Conservation (phyloP, 2,888 invertebrate species). For the Carpatolechia fugitivella region DNA sequence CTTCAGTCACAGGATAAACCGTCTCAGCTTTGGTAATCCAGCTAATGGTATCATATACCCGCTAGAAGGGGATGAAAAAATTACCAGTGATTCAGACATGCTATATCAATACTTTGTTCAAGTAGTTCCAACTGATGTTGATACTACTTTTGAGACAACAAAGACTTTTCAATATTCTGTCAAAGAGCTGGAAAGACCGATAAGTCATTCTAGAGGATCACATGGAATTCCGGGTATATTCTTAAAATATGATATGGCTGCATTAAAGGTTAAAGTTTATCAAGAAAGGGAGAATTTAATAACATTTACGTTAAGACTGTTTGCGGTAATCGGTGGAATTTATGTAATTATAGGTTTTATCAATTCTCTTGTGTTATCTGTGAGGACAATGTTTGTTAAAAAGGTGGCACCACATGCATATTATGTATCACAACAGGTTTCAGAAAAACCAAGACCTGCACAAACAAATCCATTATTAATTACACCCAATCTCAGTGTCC, state of each 20-base stretch:
- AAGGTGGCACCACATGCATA: constrained; percentile 28
- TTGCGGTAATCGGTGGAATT: constrained; percentile 95
- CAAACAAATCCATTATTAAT: constrained; percentile 53
- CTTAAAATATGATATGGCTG: constrained; percentile 96
- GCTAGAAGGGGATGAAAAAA: constrained; percentile 95
- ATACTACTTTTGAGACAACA: constrained; percentile 84
- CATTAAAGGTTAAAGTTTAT: constrained; percentile 89
- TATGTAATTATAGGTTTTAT: constrained; percentile 88
- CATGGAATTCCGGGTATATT: constrained; percentile 97
- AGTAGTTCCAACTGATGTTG: constrained; percentile 97
- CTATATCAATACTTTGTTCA: constrained; percentile 96
- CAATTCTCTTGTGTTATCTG: constrained; percentile 51
- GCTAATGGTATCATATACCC: constrained; percentile 95
- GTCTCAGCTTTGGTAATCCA: constrained; percentile 95
- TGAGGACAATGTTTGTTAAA: constrained; percentile 43
- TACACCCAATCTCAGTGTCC: constrained; percentile 55
- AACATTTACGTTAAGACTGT: constrained; percentile 91
- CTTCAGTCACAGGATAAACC: constrained; percentile 97
- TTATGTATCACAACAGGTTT: constrained; percentile 30
- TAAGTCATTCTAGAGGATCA: constrained; percentile 84
- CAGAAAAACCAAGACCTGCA: constrained; percentile 30
- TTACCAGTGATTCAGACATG: constrained; percentile 84
- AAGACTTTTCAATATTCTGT: constrained; percentile 96
- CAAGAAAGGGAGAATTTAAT: constrained; percentile 88
- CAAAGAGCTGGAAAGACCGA: constrained; percentile 90